Percentiles rank a stretch among this genome's conserved stretches.
Conservation (phyloP, 2,888 invertebrate genomes). For the Ophioninae sp. region DNA sequence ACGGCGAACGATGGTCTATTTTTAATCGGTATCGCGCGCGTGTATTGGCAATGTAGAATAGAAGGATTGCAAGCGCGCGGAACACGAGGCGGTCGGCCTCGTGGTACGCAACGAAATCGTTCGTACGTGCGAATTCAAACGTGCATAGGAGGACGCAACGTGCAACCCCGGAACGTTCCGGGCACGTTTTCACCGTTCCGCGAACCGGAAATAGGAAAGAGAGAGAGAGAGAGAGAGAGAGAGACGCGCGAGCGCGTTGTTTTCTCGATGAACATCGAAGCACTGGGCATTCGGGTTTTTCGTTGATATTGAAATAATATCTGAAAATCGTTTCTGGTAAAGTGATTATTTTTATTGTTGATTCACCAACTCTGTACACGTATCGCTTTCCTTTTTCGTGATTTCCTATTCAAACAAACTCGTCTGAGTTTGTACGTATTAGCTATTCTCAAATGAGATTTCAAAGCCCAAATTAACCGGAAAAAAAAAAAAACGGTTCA, state of each 20-base stretch:
- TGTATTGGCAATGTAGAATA: constrained; percentile 28
- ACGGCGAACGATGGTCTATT: constrained; percentile 45
- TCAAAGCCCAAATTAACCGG: too few relatives aligned
- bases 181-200: constrained; percentile 25
- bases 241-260: constrained; percentile 6
- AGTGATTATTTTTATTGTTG: too few relatives aligned
- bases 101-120: not conserved
- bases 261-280: too few relatives aligned
- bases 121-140: not conserved
- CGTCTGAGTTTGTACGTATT: too few relatives aligned
- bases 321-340: too few relatives aligned
- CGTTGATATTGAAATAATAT: too few relatives aligned
- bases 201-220: constrained; percentile 52
- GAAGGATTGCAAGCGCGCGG: constrained; percentile 45
- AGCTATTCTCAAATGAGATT: too few relatives aligned
- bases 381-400: too few relatives aligned
- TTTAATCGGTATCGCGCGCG: constrained; percentile 32
- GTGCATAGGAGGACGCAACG: not conserved
- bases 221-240: not conserved
- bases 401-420: too few relatives aligned
- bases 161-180: constrained; percentile 25
- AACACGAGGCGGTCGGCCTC: constrained; percentile 8
- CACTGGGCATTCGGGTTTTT: too few relatives aligned
- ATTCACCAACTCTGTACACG: too few relatives aligned
- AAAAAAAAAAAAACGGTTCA: too few relatives aligned